A percentile compares a stretch with the other conserved stretches of the same genome.
These are phyloP conservation scores for Cololabis saira DNA, from an alignment of 2,113 vertebrate genomes.

Conservation along the genomic window DNA sequence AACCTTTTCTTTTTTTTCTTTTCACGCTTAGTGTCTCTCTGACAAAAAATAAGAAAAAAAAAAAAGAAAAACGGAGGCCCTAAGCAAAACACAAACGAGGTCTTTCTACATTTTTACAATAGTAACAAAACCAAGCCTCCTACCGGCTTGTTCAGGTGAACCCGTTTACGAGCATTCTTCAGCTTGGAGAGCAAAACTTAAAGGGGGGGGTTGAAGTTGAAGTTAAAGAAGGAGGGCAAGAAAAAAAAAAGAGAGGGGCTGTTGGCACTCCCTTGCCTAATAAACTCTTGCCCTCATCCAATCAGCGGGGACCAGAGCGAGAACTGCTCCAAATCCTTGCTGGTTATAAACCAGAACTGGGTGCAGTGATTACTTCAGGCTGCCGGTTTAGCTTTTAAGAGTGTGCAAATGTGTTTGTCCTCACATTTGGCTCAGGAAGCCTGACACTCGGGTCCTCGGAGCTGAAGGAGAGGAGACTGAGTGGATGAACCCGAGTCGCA, in stretches of 20 bases:
- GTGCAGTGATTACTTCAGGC: conserved; percentile 81
- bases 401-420: conserved; percentile 55
- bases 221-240: conserved; percentile 77
- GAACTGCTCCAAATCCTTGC: conserved; percentile 74
- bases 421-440: conserved; percentile 71
- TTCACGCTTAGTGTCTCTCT: conserved; percentile 59
- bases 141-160: conserved; percentile 82
- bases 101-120: conserved; percentile 79
- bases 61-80: conserved; percentile 60
- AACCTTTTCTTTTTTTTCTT: conserved; percentile 70
- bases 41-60: conserved; percentile 37
- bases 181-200: conserved; percentile 76
- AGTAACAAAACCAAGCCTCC: conserved; percentile 76
- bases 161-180: conserved; percentile 84
- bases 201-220: conserved; percentile 68
- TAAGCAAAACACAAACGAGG: conserved; percentile 82
- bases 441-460: conserved; percentile 63
- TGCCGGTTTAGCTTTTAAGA: conserved; percentile 73
- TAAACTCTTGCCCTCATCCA: conserved; percentile 73
- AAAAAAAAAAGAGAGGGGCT: conserved; percentile 60
- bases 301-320: conserved; percentile 65
- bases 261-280: conserved; percentile 74
- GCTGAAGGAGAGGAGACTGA: conserved; percentile 58
- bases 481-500: conserved; percentile 36
- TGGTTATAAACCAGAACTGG: conserved; percentile 80